These are phyloP conservation scores for Hydroisotoma schaefferi DNA, from an alignment of 2,888 invertebrate genomes.

Conservation along the genomic window DNA sequence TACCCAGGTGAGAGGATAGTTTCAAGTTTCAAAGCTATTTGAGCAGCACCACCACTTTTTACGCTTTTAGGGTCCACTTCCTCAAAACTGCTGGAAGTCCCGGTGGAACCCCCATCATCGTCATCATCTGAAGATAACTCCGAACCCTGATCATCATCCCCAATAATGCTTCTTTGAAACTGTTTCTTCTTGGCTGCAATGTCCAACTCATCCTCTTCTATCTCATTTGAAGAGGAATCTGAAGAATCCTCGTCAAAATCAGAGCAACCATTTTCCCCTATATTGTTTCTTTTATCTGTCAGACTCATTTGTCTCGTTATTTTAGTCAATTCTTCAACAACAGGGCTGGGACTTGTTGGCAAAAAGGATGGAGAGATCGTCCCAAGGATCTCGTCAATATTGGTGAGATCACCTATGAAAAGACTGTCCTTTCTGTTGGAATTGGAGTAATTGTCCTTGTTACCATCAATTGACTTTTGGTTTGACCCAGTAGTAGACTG, in stretches of 20 bases:
- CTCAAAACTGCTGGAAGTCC: slow-evolving; percentile 46
- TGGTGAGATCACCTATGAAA: slow-evolving; percentile 79
- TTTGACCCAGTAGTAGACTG: slow-evolving; percentile 3
- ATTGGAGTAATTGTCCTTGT: neutral
- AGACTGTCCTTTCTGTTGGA: slow-evolving; percentile 48
- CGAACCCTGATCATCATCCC: slow-evolving; percentile 53
- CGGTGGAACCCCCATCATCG: slow-evolving; percentile 54
- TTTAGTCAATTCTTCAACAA: slow-evolving; percentile 29
- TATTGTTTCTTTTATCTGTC: slow-evolving; percentile 12
- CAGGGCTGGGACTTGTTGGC: slow-evolving; percentile 33
- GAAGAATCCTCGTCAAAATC: slow-evolving; percentile 23
- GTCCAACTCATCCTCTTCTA: slow-evolving; percentile 50
- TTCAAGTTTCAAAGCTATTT: neutral
- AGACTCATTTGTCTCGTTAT: slow-evolving; percentile 26
- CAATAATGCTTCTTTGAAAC: slow-evolving; percentile 50
- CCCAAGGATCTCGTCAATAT: slow-evolving; percentile 86
- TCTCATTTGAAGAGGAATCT: slow-evolving; percentile 13
- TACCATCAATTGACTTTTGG: neutral
- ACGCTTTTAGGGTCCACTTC: slow-evolving; percentile 73
- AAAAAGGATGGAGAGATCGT: slow-evolving; percentile 50
- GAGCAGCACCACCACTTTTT: slow-evolving; percentile 58
- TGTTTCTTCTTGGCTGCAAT: slow-evolving; percentile 30
- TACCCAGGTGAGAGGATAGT: slow-evolving; percentile 14
- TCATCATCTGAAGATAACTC: slow-evolving; percentile 59
- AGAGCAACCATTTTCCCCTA: slow-evolving; percentile 17